Conservation (phyloP, 2,113 vertebrate species). For the Actinemys pallida region DNA sequence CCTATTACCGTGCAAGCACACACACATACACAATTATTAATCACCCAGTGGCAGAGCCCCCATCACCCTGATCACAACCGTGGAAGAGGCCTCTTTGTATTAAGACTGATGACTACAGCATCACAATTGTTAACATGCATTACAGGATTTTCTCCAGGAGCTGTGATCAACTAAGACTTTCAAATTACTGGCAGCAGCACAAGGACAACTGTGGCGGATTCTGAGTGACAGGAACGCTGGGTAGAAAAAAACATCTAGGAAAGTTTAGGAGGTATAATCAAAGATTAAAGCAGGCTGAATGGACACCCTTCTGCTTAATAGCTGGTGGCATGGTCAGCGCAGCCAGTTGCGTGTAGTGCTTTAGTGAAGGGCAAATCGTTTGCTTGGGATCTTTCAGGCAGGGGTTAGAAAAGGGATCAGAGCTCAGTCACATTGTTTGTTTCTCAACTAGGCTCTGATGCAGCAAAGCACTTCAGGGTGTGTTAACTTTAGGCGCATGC, state of each 20-base stretch:
- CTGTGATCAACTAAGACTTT: neutral
- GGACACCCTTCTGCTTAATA: neutral
- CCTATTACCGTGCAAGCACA: neutral
- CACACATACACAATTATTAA: neutral
- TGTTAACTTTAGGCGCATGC: neutral
- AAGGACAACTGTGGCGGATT: neutral
- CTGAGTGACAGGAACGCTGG: constrained; percentile 4
- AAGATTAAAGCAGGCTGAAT: neutral
- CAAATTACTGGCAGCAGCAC: neutral
- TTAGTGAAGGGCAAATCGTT: neutral
- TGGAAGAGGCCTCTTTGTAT: neutral
- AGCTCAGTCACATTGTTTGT: neutral
- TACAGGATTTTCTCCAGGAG: neutral
- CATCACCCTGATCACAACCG: neutral
- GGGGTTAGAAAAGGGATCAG: neutral
- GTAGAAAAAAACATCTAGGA: neutral
- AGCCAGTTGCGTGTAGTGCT: neutral
- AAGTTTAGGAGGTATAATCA: constrained; percentile 7
- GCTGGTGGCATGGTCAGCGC: neutral
- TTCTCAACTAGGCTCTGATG: neutral
- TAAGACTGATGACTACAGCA: constrained; percentile 2
- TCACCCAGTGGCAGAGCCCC: neutral
- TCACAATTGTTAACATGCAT: neutral
- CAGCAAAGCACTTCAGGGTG: neutral
- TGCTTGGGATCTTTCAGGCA: neutral